phyloP scores from a whole-genome alignment of 2,113 vertebrate species.

The Rynchops niger region DNA sequence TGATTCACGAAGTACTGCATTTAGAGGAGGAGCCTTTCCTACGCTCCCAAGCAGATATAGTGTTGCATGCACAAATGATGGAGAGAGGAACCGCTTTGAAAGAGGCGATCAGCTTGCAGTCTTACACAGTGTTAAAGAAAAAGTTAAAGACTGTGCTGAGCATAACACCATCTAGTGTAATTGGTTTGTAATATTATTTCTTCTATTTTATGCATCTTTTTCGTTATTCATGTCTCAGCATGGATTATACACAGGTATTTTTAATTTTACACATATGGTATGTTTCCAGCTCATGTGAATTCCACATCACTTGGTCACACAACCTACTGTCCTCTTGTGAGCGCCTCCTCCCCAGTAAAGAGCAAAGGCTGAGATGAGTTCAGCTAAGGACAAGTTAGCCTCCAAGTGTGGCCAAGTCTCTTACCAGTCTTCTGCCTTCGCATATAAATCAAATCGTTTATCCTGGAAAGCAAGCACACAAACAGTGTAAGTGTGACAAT shows the following conservation, averaged over 20 bases:
- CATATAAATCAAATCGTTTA: conserved; percentile 31
- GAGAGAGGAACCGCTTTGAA: neutral
- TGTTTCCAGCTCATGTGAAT: neutral
- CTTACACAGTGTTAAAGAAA: neutral
- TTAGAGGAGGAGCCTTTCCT: neutral
- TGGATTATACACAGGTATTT: neutral
- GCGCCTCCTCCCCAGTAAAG: neutral
- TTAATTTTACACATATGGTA: neutral
- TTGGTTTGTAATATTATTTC: neutral
- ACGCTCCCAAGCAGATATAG: neutral
- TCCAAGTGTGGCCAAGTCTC: neutral
- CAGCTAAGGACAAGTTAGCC: neutral
- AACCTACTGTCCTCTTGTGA: neutral
- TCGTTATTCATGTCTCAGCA: neutral
- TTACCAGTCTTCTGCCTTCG: conserved; percentile 69
- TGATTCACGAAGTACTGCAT: neutral
- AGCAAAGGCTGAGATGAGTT: neutral
- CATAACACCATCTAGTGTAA: neutral
- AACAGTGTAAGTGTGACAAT: neutral
- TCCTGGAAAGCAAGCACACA: conserved; percentile 54
- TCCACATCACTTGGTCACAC: neutral
- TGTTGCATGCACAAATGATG: neutral
- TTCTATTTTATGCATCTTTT: neutral
- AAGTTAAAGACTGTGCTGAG: neutral
- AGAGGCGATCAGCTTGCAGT: rapidly evolving